These are phyloP conservation scores for Burhinus bistriatus DNA, from an alignment of 2,113 vertebrate species.

Conservation along the genomic window DNA sequence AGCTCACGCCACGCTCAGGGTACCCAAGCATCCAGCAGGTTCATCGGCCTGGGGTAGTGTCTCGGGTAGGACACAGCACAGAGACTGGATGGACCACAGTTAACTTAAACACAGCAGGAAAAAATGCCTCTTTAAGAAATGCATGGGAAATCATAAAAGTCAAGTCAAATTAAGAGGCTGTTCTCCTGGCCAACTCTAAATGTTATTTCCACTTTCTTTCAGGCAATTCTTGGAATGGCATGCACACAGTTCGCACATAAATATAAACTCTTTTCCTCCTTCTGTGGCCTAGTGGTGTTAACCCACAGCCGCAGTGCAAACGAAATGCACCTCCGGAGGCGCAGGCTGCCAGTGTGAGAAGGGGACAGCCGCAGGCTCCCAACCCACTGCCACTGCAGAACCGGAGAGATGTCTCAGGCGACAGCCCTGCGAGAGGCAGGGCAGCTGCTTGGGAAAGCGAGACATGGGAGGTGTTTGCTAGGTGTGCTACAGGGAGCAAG, in stretches of 20 bases:
- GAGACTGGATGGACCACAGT: not conserved
- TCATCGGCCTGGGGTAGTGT: not conserved
- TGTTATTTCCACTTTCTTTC: not conserved
- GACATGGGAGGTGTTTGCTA: not conserved
- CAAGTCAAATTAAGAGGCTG: not conserved
- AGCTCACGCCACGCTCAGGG: not conserved
- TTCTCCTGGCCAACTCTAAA: not conserved
- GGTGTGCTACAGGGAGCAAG: not conserved
- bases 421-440: not conserved
- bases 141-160: not conserved
- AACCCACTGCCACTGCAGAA: not conserved
- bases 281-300: not conserved
- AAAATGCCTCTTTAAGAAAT: not conserved
- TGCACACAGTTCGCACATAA: not conserved
- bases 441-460: not conserved
- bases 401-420: not conserved
- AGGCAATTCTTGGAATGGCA: not conserved
- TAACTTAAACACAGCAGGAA: not conserved
- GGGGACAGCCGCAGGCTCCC: not conserved
- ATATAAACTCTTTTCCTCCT: not conserved
- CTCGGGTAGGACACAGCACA: not conserved
- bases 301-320: not conserved
- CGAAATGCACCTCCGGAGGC: rapidly evolving
- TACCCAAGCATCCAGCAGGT: not conserved
- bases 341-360: not conserved